These are phyloP conservation scores for Pelobates cultripes DNA, from an alignment of 2,797 vertebrate species.

Conservation along the genomic window DNA sequence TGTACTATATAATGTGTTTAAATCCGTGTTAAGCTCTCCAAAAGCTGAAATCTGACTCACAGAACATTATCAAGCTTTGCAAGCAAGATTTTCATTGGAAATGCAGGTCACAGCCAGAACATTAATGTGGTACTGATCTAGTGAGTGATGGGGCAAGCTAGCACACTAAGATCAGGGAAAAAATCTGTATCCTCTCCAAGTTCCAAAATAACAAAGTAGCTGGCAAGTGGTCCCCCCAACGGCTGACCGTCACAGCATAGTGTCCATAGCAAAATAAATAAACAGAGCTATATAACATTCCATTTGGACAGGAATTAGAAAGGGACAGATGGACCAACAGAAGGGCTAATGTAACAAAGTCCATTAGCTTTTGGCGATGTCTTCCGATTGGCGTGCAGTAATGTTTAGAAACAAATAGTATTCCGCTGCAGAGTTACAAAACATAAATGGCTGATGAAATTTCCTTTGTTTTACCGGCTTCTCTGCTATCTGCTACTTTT, in stretches of 20 bases:
- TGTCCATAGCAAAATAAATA: slow-evolving; percentile 18
- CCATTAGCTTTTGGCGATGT: slow-evolving; percentile 52
- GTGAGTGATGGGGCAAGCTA: background rate
- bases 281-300: background rate
- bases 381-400: slow-evolving; percentile 45
- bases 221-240: background rate
- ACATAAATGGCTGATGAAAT: slow-evolving; percentile 3
- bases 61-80: too few relatives aligned
- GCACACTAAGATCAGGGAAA: background rate
- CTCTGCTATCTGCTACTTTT: background rate
- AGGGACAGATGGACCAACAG: slow-evolving; percentile 57
- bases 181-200: background rate
- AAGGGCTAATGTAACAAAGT: slow-evolving; percentile 50
- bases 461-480: background rate
- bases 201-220: background rate
- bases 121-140: too few relatives aligned
- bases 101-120: too few relatives aligned
- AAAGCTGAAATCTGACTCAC: too few relatives aligned
- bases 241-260: background rate
- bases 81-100: too few relatives aligned
- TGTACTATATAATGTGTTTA: too few relatives aligned
- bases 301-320: background rate
- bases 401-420: slow-evolving; percentile 11
- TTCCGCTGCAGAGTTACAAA: slow-evolving; percentile 4
- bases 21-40: too few relatives aligned